Evolutionary conservation across 2,113 vertebrate genomes (phyloP), one percentile per base, ranked within the genome.

Genomic region (Cynoglossus semilaevis): DNA sequence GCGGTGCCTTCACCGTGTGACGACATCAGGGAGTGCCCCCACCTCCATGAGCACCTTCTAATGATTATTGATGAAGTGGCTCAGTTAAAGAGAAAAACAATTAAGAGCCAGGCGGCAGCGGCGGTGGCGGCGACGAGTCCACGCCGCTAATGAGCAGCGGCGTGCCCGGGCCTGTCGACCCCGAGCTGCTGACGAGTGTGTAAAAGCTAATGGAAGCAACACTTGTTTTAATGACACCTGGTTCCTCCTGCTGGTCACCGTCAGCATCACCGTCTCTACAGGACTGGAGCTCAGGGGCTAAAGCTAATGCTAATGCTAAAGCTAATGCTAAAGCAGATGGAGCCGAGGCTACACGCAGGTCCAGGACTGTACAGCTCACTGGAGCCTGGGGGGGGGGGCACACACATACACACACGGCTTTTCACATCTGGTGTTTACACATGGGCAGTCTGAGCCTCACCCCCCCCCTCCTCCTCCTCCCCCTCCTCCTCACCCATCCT

Each of bases 51-150:
- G 73, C 79, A 66, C 75, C 77, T 79, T 79, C 74, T 88, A 88
- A 88, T 88, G 82, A 81, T 87, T 86, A 87, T 85, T 88, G 85
- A 88, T 86, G 85, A 81, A 87, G 81, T 81, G 74, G 77, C 73
- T 76, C 77, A 75, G 79, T 86, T 83, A 85, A 87, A 84, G 76
- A 85, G 77, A 86, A 82, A 86, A 87, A 87, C 85, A 85, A 86
- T 88, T 85, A 88, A 62, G 82, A 72, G 57, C 61, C 76, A 74
- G 83, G 74, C 83, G 83, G 74, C 83, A 67, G 80, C 54, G 38
- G 58, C 66, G 83, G 74, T 81, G 83, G 74, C 83, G 64, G 80
- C 54, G 38, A 56, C 66, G 72, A 83, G 84, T 87, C 79, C 76
- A 77, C 79, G 61, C 62, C 15, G 9, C 78, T 88, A 88, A 88